phyloP scores from a whole-genome alignment of 35 echinoderm and acorn worm species.

The Apostichopus japonicus region DNA sequence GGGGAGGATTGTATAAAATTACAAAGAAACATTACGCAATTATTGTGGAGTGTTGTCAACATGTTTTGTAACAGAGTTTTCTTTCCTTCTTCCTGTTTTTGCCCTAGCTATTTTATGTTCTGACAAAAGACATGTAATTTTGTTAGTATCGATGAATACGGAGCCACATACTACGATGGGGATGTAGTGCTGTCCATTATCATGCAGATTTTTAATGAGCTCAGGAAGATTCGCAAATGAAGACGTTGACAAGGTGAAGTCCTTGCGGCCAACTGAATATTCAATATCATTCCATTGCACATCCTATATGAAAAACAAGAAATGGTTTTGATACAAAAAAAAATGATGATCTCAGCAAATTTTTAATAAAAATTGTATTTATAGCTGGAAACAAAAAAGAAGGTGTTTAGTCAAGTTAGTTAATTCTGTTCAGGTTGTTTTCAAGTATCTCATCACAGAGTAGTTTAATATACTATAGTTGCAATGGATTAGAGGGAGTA shows the following conservation, averaged over 20 bases:
- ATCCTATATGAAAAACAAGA: slow-evolving; percentile 68
- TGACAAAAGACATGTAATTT: not conserved
- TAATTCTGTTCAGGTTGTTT: too few relatives aligned
- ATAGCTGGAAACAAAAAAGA: too few relatives aligned
- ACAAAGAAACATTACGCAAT: too few relatives aligned
- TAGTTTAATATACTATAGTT: too few relatives aligned
- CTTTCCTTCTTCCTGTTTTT: not conserved
- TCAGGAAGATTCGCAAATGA: slow-evolving; percentile 69
- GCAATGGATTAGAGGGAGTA: too few relatives aligned
- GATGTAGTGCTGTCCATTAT: slow-evolving; percentile 78
- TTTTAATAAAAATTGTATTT: too few relatives aligned
- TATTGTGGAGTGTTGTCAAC: too few relatives aligned
- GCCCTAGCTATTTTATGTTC: not conserved
- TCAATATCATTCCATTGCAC: slow-evolving; percentile 98
- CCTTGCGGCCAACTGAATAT: slow-evolving; percentile 71
- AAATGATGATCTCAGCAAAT: too few relatives aligned
- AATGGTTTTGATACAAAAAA: not conserved
- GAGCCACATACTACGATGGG: slow-evolving; percentile 82
- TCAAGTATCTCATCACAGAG: too few relatives aligned
- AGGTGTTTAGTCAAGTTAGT: too few relatives aligned
- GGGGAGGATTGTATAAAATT: too few relatives aligned
- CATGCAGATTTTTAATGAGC: slow-evolving; percentile 69
- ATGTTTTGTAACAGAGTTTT: not conserved
- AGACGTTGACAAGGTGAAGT: slow-evolving; percentile 77
- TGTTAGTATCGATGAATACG: slow-evolving; percentile 48